Evolutionary conservation across 1,140 invertebrate genomes (phyloP).

Genomic region (Drosophila gunungcola): DNA sequence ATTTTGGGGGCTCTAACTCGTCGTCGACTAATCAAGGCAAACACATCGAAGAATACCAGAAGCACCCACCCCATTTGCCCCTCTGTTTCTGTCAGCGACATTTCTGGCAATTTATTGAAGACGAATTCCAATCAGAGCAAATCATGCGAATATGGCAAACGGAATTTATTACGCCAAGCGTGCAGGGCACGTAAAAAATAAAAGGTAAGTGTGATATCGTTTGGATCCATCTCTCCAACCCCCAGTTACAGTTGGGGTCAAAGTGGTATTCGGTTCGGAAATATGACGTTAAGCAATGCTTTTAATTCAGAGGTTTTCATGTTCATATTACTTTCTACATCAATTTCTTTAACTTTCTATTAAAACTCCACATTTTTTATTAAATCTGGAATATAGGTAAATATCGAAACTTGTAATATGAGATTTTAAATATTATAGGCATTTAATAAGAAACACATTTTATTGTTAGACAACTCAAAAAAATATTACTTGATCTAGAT

Average conservation of each 20-base stretch:
- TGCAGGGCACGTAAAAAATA: slow-evolving; percentile 69
- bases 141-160: slow-evolving; percentile 81
- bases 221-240: slow-evolving; percentile 42
- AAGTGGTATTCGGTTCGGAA: not conserved
- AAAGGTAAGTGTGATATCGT: slow-evolving; percentile 82
- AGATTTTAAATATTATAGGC: too few relatives aligned
- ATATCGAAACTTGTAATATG: too few relatives aligned
- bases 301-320: not conserved
- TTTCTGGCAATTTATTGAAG: slow-evolving; percentile 80
- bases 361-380: too few relatives aligned
- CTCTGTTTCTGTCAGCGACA: slow-evolving; percentile 66
- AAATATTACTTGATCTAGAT: too few relatives aligned
- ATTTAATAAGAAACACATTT: too few relatives aligned
- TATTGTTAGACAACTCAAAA: too few relatives aligned
- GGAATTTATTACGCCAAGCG: slow-evolving; percentile 72
- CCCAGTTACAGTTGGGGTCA: slow-evolving; percentile 17
- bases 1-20: slow-evolving; percentile 14
- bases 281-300: not conserved
- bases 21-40: slow-evolving; percentile 63
- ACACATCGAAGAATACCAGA: slow-evolving; percentile 66
- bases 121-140: slow-evolving; percentile 79
- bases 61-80: slow-evolving; percentile 1
- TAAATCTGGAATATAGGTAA: too few relatives aligned
- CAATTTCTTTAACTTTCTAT: too few relatives aligned
- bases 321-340: too few relatives aligned